Conservation (phyloP, 2,888 invertebrate genomes). For the Pandemis corylana region DNA sequence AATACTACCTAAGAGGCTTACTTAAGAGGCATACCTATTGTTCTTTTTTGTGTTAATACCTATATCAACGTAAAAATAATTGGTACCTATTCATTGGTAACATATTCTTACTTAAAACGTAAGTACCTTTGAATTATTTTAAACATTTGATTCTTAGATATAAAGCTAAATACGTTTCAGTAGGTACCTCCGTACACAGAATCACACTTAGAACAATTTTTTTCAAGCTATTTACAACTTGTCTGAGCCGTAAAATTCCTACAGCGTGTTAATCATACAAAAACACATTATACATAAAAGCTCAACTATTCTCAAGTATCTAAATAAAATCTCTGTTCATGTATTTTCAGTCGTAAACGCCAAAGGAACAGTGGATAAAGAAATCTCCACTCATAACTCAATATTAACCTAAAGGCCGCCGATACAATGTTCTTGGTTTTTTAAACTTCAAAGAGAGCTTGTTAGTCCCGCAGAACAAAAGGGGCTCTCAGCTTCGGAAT, state of each 20-base stretch:
- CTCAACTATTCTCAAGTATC: slow-evolving; percentile 17
- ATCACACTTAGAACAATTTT: background rate
- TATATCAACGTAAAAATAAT: too few species aligned
- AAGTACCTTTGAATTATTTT: too few species aligned
- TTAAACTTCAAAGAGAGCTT: slow-evolving; percentile 39
- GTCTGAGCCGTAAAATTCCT: background rate
- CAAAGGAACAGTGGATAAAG: slow-evolving; percentile 37
- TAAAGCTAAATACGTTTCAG: too few species aligned
- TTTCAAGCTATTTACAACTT: background rate
- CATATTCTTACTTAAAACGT: too few species aligned
- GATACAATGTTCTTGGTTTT: slow-evolving; percentile 23
- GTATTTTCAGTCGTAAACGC: slow-evolving; percentile 26
- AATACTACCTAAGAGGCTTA: background rate
- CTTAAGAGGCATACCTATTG: too few species aligned
- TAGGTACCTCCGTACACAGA: too few species aligned
- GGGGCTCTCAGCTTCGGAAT: slow-evolving; percentile 70
- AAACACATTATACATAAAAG: slow-evolving; percentile 10
- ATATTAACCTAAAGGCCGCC: slow-evolving; percentile 20
- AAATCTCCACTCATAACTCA: slow-evolving; percentile 36
- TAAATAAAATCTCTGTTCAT: slow-evolving; percentile 26
- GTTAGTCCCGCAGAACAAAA: slow-evolving; percentile 60
- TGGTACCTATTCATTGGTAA: too few species aligned
- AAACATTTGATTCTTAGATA: too few species aligned
- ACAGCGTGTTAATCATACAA: slow-evolving; percentile 4
- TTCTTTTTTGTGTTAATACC: background rate